Evolutionary conservation across 2,113 vertebrate species (phyloP).

Genomic region (Myotis lucifugus): DNA sequence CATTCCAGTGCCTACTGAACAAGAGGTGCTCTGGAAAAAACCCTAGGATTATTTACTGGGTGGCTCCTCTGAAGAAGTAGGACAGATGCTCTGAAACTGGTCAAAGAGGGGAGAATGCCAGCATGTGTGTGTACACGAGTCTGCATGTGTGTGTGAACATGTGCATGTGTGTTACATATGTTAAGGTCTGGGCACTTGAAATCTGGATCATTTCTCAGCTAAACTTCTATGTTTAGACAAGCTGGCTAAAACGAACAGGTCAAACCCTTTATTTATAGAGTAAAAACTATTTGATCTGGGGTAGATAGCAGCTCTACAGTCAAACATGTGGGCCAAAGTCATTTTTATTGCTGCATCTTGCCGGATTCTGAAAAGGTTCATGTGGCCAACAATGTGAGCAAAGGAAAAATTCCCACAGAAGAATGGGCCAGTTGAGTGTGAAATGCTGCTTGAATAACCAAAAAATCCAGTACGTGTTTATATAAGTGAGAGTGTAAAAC

Average conservation of each 20-base stretch:
- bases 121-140: not conserved
- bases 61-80: conserved; percentile 7
- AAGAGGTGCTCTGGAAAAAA: not conserved
- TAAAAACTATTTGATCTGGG: conserved; percentile 71
- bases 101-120: not conserved
- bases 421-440: not conserved
- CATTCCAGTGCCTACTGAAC: conserved; percentile 47
- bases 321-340: conserved; percentile 55
- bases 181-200: conserved; percentile 33
- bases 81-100: conserved; percentile 8
- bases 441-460: not conserved
- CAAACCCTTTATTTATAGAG: conserved; percentile 74
- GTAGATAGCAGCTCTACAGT: conserved; percentile 67
- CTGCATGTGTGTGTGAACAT: not conserved
- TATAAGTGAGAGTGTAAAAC: not conserved
- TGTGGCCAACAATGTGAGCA: not conserved
- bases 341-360: conserved; percentile 70
- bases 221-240: conserved; percentile 77
- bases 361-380: conserved; percentile 70
- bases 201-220: conserved; percentile 63
- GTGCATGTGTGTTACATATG: not conserved
- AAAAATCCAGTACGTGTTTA: not conserved
- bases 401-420: conserved; percentile 48
- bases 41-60: not conserved
- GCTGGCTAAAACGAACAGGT: conserved; percentile 67